Base-by-base conservation (phyloP, 2,888 invertebrate species). In the Chydorus sphaericus region DNA sequence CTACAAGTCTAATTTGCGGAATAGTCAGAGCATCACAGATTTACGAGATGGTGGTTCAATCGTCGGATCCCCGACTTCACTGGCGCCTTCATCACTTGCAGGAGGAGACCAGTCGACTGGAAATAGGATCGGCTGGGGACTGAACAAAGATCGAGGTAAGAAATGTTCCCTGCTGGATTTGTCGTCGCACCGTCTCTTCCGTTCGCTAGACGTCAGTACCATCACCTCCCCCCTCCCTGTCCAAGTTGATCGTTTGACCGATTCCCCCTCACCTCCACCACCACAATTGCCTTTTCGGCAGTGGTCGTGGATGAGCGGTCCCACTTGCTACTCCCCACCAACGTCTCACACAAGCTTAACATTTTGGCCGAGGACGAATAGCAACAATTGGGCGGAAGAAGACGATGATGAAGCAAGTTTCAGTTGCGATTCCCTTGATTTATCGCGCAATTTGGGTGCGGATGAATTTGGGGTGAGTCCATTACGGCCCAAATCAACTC, bases 1-100 rank as follows among this genome's bases (percentile, higher is more conserved):
- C 57, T 82, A 82, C 69, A 77, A 82, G 59, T 85, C 86, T 38
- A 84, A 80, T 60, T 71, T 91, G 59, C 85, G 85, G 66, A 80
- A 83, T 63, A 89, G 88, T 68, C 88, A 89, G 68, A 89, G 88
- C 58, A 88, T 87, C 59, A 83, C 83, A 61, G 90, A 90, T 67
- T 74, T 90, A 28, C 87, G 85, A 62, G 77, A 77, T 63, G 37
- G 53, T 18, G 51, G 38, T n/a, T 39, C 51, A 11, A 23, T 33
- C 30, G 18, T 53, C 26, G 29, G 23, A 14, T 57, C 57, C 29
- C 44, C 52, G 30, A 33, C 52, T 30, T 8, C 57, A 7, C 31
- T 18, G 10, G 30, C 53, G 51, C 10, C 28, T 8, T 31, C 37
- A n/a, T 26, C 48, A 28, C 11, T 20, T 33, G 16, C 30, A 14